Percentiles rank a stretch among this genome's conserved stretches.
Evolutionary conservation across 2,797 vertebrate genomes (phyloP).

Genomic region (Stomatorhinus walkeri): DNA sequence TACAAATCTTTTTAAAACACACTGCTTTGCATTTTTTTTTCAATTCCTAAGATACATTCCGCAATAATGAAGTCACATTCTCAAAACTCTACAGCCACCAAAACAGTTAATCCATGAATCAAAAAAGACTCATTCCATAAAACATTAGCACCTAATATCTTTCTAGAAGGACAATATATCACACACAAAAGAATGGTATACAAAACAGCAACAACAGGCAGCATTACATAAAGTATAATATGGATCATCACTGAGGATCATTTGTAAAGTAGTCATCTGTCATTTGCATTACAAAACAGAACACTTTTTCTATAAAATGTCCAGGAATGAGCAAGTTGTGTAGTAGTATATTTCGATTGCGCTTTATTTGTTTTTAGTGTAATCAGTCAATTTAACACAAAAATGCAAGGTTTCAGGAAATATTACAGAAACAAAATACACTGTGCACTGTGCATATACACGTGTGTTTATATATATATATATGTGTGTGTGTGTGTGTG

Average conservation of each 20-base stretch:
- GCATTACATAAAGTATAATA: not conserved
- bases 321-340: not conserved
- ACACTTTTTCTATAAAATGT: not conserved
- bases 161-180: not conserved
- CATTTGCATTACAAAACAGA: not conserved
- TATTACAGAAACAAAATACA: not conserved
- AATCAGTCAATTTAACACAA: not conserved
- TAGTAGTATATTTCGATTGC: not conserved
- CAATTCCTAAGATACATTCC: not conserved
- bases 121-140: not conserved
- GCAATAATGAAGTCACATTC: not conserved
- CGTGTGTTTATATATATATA: too few species aligned
- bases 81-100: not conserved
- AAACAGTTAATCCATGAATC: not conserved
- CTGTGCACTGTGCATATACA: not conserved
- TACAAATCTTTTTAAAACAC: conserved; percentile 24
- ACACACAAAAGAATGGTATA: not conserved
- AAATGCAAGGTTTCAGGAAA: not conserved
- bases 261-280: not conserved
- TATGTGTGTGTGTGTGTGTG: too few species aligned
- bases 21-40: not conserved
- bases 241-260: not conserved
- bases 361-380: not conserved
- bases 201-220: not conserved
- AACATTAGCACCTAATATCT: not conserved